Evolutionary conservation across 2,797 vertebrate species (phyloP).

Genomic region (Dicrostonyx torquatus): DNA sequence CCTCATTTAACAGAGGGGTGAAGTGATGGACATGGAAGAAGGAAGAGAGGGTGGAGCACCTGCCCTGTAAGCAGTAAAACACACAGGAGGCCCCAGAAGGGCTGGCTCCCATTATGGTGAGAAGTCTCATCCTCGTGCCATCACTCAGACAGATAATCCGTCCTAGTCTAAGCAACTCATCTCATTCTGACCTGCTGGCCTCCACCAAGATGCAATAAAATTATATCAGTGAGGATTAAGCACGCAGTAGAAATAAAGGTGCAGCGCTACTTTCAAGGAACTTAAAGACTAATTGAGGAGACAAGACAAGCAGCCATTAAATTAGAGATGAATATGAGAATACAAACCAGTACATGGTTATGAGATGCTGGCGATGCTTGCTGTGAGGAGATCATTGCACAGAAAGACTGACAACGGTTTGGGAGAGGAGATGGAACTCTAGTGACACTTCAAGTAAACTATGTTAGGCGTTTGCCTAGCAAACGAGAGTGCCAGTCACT

Average conservation of each 20-base stretch:
- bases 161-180: not conserved
- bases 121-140: not conserved
- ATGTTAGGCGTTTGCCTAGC: not conserved
- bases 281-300: conserved; percentile 62
- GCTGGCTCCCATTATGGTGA: conserved; percentile 23
- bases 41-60: conserved; percentile 16
- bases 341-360: not conserved
- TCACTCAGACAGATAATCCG: not conserved
- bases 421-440: not conserved
- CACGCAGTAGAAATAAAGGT: conserved; percentile 32
- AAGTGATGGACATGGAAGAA: conserved; percentile 52
- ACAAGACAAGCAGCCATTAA: conserved; percentile 57
- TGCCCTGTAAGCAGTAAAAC: conserved; percentile 51
- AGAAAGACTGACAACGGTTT: conserved; percentile 5
- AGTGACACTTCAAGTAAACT: not conserved
- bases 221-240: conserved; percentile 58
- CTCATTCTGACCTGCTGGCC: conserved; percentile 53
- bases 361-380: not conserved
- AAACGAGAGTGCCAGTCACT: not conserved
- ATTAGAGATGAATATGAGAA: conserved; percentile 57
- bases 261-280: conserved; percentile 42
- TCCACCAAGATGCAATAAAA: conserved; percentile 53
- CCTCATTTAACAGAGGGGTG: conserved; percentile 59
- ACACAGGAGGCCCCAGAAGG: conserved; percentile 55
- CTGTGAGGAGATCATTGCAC: not conserved